These are phyloP conservation scores for Euclidia mi DNA, from an alignment of 2,888 invertebrate genomes.

Conservation along the genomic window DNA sequence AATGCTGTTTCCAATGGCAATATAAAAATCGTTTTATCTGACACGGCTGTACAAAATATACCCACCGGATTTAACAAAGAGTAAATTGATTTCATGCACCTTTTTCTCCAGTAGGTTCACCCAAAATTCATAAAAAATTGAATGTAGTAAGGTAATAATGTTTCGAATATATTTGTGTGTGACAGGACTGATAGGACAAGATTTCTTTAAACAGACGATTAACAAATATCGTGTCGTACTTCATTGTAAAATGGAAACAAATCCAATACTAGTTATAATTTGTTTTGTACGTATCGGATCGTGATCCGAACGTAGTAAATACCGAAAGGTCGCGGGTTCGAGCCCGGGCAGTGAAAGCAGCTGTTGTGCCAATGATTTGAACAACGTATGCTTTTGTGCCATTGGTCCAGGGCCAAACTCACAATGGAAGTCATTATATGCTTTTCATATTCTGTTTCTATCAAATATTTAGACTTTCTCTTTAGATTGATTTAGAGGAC, in stretches of 20 bases:
- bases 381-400: slow-evolving; percentile 38
- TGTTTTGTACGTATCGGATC: slow-evolving; percentile 58
- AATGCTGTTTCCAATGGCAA: too few species aligned
- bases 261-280: slow-evolving; percentile 57
- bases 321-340: slow-evolving; percentile 56
- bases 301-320: slow-evolving; percentile 48
- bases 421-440: slow-evolving; percentile 11
- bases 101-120: too few species aligned
- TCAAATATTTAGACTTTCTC: neutral
- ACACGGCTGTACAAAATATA: too few species aligned
- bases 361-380: slow-evolving; percentile 39
- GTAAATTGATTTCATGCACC: too few species aligned
- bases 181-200: too few species aligned
- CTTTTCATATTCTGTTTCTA: slow-evolving; percentile 4
- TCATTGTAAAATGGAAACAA: slow-evolving; percentile 39
- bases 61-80: too few species aligned
- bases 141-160: too few species aligned
- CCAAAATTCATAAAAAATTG: too few species aligned
- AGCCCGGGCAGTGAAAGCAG: slow-evolving; percentile 53
- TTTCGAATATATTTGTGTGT: too few species aligned
- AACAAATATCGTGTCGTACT: slow-evolving; percentile 2
- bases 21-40: too few species aligned
- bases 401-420: slow-evolving; percentile 18
- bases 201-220: too few species aligned
- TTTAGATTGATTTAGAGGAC: too few species aligned